These are phyloP conservation scores for Oreochromis aureus DNA, from an alignment of 2,113 vertebrate genomes.

Conservation along the genomic window DNA sequence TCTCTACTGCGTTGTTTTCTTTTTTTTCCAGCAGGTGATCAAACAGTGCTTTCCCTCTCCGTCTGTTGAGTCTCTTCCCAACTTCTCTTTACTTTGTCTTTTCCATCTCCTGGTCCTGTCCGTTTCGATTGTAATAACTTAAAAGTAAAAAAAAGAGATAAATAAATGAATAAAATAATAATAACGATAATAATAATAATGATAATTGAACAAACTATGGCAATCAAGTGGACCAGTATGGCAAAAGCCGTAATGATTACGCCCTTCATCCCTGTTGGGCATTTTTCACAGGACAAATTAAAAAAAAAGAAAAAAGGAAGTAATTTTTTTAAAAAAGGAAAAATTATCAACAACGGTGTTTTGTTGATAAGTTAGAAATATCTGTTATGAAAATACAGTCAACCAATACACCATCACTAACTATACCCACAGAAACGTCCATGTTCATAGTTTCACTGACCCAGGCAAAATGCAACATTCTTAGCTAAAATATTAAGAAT, in stretches of 20 bases:
- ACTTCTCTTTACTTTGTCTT: not conserved
- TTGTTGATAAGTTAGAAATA: not conserved
- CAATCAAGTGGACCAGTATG: not conserved
- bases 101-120: not conserved
- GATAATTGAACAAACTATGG: not conserved
- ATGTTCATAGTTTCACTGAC: not conserved
- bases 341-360: not conserved
- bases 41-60: not conserved
- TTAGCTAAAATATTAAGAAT: not conserved
- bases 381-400: not conserved
- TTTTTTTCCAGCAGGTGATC: not conserved
- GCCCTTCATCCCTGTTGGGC: not conserved
- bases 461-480: not conserved
- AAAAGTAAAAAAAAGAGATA: not conserved
- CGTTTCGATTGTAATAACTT: accelerated
- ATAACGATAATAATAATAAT: not conserved
- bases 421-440: not conserved
- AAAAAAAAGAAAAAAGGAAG: too few relatives aligned
- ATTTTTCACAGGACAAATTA: not conserved
- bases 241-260: not conserved
- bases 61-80: not conserved
- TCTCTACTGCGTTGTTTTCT: not conserved
- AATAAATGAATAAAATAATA: not conserved
- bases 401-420: not conserved
- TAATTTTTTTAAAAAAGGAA: not conserved